These are phyloP conservation scores for Gorsachius goisagi DNA, from an alignment of 2,113 vertebrate genomes.

Conservation along the genomic window DNA sequence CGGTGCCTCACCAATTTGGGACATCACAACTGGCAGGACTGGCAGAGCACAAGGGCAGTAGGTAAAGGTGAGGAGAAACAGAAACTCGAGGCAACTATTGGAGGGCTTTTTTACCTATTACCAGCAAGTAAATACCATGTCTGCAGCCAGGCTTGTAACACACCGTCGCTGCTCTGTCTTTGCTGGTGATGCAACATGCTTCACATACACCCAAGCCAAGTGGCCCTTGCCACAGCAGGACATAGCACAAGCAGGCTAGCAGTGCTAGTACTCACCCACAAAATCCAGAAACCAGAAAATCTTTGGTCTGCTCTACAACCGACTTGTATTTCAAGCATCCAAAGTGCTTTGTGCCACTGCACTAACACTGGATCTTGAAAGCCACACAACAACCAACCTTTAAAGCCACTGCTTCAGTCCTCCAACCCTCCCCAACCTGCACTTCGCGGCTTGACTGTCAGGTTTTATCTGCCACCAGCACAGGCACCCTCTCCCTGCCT, in stretches of 20 bases:
- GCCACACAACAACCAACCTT: rapidly evolving
- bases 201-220: background rate
- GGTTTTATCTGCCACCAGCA: background rate
- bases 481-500: background rate
- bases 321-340: background rate
- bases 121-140: background rate
- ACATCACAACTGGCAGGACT: background rate
- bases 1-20: background rate
- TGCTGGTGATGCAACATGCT: background rate
- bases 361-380: background rate
- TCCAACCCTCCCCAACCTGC: background rate
- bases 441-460: background rate
- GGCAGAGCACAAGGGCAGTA: background rate
- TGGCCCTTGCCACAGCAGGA: background rate
- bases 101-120: background rate
- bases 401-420: background rate
- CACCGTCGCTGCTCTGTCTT: background rate
- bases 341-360: background rate
- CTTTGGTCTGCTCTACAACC: background rate
- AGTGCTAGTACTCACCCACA: background rate
- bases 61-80: background rate
- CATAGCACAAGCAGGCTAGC: rapidly evolving
- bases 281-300: background rate
- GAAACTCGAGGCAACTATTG: background rate
- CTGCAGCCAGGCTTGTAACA: background rate